Conservation (phyloP, 2,797 vertebrate genomes). For the Gallinago stenura region DNA sequence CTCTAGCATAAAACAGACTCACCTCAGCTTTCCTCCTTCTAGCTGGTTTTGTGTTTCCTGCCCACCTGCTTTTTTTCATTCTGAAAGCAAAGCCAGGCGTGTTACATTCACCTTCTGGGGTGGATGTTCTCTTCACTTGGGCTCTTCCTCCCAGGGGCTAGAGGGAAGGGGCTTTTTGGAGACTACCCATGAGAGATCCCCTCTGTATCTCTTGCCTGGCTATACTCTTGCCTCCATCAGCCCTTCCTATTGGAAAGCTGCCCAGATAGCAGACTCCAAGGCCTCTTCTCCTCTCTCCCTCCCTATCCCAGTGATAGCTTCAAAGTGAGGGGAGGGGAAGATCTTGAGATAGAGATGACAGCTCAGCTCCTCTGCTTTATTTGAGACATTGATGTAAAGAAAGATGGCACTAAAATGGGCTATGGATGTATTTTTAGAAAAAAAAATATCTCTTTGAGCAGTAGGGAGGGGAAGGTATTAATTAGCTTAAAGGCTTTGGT, state of each 20-base stretch:
- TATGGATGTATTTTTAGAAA: conserved; percentile 67
- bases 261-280: neutral
- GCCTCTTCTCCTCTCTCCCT: neutral
- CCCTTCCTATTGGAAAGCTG: neutral
- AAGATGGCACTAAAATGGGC: conserved; percentile 49
- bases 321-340: conserved; percentile 17
- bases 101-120: neutral
- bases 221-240: neutral
- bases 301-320: neutral
- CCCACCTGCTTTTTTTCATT: neutral
- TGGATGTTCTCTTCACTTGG: neutral
- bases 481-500: conserved; percentile 75
- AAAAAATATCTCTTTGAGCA: conserved; percentile 32
- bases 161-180: neutral
- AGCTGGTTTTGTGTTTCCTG: conserved; percentile 37
- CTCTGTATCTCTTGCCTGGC: neutral
- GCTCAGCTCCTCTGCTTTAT: conserved; percentile 38
- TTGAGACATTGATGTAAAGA: conserved; percentile 39
- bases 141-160: neutral
- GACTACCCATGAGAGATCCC: neutral
- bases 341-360: conserved; percentile 33
- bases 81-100: conserved; percentile 19
- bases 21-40: neutral
- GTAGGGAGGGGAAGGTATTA: conserved; percentile 58
- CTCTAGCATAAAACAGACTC: neutral